phyloP scores from a whole-genome alignment of 2,888 invertebrate species.

The Cistogaster globosa region DNA sequence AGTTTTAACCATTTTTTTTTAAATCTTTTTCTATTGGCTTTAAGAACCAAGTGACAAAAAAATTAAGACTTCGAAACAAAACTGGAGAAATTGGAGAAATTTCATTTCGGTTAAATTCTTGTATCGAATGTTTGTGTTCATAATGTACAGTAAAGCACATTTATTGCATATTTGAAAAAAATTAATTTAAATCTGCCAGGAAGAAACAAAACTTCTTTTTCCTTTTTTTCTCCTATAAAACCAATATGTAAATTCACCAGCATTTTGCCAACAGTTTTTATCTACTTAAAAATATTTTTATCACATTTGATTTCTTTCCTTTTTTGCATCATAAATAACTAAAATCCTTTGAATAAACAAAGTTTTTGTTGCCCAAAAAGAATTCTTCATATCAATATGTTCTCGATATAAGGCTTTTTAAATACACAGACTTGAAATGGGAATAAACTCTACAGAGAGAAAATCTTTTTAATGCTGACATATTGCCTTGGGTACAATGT shows the following conservation, averaged over 20 bases:
- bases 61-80: no score
- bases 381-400: slow-evolving; percentile 45
- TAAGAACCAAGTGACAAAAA: no score
- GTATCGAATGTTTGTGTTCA: no score
- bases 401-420: slow-evolving; percentile 23
- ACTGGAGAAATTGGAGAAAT: no score
- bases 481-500: slow-evolving; percentile 52
- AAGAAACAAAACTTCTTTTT: not conserved
- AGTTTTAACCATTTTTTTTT: no score
- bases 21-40: no score
- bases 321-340: slow-evolving; percentile 48
- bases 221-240: not conserved
- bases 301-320: slow-evolving; percentile 41
- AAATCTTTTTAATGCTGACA: slow-evolving; percentile 59
- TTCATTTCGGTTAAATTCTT: no score
- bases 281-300: slow-evolving; percentile 32
- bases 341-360: slow-evolving; percentile 66
- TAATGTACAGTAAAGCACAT: no score
- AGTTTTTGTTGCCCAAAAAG: slow-evolving; percentile 34
- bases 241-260: slow-evolving; percentile 12
- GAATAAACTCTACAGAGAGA: slow-evolving; percentile 37
- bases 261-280: slow-evolving; percentile 6
- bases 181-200: not conserved
- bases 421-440: slow-evolving; percentile 27
- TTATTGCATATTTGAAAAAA: not conserved